Conservation (phyloP, 2,113 vertebrate species). For the Otolemur garnettii region DNA sequence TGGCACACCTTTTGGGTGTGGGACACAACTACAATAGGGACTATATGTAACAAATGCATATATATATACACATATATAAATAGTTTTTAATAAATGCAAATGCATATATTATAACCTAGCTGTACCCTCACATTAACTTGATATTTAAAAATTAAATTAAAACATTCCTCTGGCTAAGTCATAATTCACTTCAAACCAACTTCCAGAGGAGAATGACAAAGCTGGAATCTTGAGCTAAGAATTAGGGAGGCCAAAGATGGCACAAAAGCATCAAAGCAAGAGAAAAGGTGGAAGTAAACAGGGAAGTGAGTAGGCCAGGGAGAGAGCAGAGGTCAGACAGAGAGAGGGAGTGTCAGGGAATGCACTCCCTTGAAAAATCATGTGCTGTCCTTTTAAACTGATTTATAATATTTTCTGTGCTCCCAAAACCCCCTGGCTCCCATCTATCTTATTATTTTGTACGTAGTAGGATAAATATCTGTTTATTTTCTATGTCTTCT, state of each 20-base stretch:
- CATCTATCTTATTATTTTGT: neutral
- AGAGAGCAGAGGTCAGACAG: neutral
- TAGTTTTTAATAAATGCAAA: too few relatives aligned
- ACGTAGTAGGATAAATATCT: neutral
- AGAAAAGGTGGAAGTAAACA: neutral
- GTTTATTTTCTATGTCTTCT: neutral
- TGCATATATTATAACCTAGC: too few relatives aligned
- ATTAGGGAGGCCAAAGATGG: neutral
- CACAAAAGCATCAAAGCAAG: neutral
- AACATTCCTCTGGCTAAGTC: neutral
- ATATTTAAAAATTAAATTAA: neutral
- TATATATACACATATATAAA: too few relatives aligned
- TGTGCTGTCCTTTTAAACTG: neutral
- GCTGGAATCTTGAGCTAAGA: neutral
- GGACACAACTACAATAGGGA: too few relatives aligned
- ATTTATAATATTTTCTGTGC: neutral
- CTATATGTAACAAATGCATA: too few relatives aligned
- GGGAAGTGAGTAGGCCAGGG: neutral
- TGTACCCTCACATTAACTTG: too few relatives aligned
- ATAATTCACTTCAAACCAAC: slow-evolving; percentile 9
- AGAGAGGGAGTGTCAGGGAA: neutral
- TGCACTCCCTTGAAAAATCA: neutral
- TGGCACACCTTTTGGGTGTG: too few relatives aligned
- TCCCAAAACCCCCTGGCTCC: neutral
- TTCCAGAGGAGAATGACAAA: neutral